Evolutionary conservation across 1,140 invertebrate species (phyloP).

Genomic region (Delia radicum): DNA sequence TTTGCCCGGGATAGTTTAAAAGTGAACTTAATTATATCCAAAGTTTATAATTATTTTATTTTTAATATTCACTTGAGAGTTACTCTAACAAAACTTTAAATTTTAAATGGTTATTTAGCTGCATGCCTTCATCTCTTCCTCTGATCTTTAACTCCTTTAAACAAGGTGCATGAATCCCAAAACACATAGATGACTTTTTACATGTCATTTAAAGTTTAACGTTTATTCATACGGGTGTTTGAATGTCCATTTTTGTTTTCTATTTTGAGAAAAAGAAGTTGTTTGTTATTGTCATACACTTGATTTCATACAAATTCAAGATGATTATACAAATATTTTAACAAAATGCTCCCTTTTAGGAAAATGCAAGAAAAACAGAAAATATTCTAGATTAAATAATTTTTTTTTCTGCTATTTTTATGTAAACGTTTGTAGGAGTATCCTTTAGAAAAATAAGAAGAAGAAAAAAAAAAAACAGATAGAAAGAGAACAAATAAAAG

Average conservation of each 20-base stretch:
- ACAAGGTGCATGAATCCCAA: background rate
- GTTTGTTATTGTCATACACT: background rate
- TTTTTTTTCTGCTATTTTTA: background rate
- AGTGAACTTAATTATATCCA: too few relatives aligned
- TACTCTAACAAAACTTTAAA: too few relatives aligned
- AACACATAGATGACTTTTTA: background rate
- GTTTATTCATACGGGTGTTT: background rate
- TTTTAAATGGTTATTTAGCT: too few relatives aligned
- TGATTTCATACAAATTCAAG: background rate
- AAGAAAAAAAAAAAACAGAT: background rate
- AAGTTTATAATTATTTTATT: too few relatives aligned
- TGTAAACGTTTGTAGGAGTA: background rate
- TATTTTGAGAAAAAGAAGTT: background rate
- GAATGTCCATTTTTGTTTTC: background rate
- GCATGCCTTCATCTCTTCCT: too few relatives aligned
- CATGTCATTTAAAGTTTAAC: background rate
- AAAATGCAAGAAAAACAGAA: background rate
- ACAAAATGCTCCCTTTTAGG: background rate
- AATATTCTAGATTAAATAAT: background rate
- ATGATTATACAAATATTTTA: background rate
- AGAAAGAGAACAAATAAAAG: conserved; percentile 12
- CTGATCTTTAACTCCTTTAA: too few relatives aligned
- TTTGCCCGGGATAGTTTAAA: too few relatives aligned
- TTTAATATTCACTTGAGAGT: too few relatives aligned
- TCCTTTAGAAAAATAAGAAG: background rate